Percentiles rank a stretch among this genome's conserved stretches.
phyloP scores from a whole-genome alignment of 2,888 invertebrate genomes.

The Rhagium mordax region DNA sequence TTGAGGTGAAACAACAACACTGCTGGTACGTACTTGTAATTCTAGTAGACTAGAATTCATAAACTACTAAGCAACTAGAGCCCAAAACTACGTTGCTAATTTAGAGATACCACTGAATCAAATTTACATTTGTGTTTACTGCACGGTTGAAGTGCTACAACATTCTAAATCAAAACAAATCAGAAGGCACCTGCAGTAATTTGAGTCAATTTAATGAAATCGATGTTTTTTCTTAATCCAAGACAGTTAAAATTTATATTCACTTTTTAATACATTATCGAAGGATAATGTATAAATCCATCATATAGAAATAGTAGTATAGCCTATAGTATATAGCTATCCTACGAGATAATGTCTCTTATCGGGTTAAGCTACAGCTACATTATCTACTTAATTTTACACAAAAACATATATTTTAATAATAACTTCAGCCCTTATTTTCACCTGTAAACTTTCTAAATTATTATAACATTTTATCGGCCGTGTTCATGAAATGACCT shows the following conservation, averaged over 20 bases:
- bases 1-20: conserved; percentile 1
- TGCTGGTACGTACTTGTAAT: conserved; percentile 1
- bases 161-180: neutral
- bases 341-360: too few species aligned
- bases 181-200: neutral
- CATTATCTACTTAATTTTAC: too few species aligned
- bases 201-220: neutral
- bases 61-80: neutral
- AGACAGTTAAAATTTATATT: neutral
- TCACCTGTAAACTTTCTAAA: too few species aligned
- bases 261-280: too few species aligned
- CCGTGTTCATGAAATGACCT: too few species aligned
- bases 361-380: too few species aligned
- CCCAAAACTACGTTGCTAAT: conserved; percentile 1
- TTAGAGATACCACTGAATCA: neutral
- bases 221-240: neutral
- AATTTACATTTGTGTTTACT: neutral
- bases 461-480: too few species aligned
- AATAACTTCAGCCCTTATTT: too few species aligned
- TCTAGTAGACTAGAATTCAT: conserved; percentile 1
- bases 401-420: too few species aligned
- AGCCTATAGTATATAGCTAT: too few species aligned
- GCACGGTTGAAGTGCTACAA: neutral
- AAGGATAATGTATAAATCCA: too few species aligned
- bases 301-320: too few species aligned